phyloP scores from a whole-genome alignment of 2,113 vertebrate genomes.

The Myrmecobius fasciatus region DNA sequence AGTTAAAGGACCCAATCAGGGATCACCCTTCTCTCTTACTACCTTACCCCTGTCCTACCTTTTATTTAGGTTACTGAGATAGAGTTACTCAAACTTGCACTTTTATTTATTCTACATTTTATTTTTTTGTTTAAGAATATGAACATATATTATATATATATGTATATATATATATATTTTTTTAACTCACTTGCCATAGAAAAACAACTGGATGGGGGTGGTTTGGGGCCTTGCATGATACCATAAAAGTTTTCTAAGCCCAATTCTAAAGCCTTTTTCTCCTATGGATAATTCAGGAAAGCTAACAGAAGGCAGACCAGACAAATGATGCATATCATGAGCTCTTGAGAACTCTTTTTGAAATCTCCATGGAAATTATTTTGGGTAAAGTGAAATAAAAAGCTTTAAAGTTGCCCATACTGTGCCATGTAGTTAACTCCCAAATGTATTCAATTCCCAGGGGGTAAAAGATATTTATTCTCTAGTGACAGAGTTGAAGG shows the following conservation, averaged over 20 bases:
- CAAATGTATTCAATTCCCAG: neutral
- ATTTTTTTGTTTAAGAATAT: too few relatives aligned
- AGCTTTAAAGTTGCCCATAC: neutral
- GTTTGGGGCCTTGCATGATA: neutral
- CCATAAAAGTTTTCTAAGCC: neutral
- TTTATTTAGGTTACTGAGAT: neutral
- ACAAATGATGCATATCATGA: neutral
- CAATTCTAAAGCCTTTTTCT: too few relatives aligned
- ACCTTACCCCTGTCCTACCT: neutral
- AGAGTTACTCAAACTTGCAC: neutral
- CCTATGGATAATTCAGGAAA: too few relatives aligned
- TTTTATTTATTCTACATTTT: neutral
- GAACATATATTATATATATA: too few relatives aligned
- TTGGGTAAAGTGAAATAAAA: neutral
- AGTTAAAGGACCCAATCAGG: neutral
- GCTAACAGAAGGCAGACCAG: neutral
- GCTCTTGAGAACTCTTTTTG: neutral
- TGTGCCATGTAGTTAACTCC: neutral
- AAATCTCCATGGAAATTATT: neutral
- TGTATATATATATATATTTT: too few relatives aligned
- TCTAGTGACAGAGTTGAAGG: neutral
- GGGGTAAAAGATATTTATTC: neutral
- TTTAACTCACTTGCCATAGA: neutral
- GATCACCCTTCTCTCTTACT: neutral
- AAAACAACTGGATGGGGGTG: neutral